phyloP scores from a whole-genome alignment of 2,888 invertebrate genomes.

The Argynnis bischoffii region DNA sequence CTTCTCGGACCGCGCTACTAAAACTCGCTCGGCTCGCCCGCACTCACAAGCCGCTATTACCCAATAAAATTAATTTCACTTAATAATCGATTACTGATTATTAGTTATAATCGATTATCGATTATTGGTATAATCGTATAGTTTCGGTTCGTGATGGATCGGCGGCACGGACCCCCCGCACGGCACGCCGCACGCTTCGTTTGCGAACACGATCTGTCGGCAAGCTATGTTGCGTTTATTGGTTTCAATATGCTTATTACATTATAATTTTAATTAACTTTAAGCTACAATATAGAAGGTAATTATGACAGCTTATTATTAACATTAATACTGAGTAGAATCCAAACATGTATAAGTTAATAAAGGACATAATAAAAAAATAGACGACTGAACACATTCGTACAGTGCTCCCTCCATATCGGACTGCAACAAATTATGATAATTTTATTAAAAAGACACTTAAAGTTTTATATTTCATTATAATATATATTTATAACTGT shows the following conservation, averaged over 20 bases:
- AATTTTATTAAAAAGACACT: no score
- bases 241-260: conserved; percentile 33
- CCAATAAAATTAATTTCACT: conserved; percentile 81
- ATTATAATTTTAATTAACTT: conserved; percentile 37
- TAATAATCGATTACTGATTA: conserved; percentile 53
- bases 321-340: no score
- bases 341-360: no score
- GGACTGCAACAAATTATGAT: no score
- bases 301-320: no score
- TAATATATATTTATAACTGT: no score
- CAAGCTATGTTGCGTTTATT: conserved; percentile 42
- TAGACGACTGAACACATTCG: no score
- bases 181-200: conserved; percentile 48
- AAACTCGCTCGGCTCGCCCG: conserved; percentile 60
- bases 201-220: conserved; percentile 63
- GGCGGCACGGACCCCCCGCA: conserved; percentile 68
- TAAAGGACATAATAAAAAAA: no score
- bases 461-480: no score
- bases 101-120: conserved; percentile 59
- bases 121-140: conserved; percentile 63
- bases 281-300: no score
- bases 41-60: conserved; percentile 74
- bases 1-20: conserved; percentile 21
- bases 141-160: conserved; percentile 75
- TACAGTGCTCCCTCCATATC: no score